Evolutionary conservation across 2,113 vertebrate species (phyloP).

Genomic region (Xiphophorus couchianus): DNA sequence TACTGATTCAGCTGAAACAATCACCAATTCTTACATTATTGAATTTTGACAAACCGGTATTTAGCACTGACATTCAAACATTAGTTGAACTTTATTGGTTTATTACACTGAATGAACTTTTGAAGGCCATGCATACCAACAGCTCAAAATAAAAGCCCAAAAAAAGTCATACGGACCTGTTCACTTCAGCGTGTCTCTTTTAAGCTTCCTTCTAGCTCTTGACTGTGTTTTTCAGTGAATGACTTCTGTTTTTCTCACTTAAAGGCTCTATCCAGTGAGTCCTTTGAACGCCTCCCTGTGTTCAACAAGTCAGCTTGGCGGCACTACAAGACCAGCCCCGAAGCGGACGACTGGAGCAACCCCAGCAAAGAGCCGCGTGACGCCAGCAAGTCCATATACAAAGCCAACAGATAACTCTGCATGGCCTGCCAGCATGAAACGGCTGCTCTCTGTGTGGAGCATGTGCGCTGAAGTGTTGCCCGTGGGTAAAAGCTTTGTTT

Average conservation of each 20-base stretch:
- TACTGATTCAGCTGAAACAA: too few relatives aligned
- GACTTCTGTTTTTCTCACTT: not conserved
- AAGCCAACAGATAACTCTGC: conserved; percentile 87
- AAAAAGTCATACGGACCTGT: too few relatives aligned
- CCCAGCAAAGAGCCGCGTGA: conserved; percentile 95
- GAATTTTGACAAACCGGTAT: too few relatives aligned
- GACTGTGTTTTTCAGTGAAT: not conserved
- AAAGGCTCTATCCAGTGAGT: conserved; percentile 97
- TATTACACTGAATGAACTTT: too few relatives aligned
- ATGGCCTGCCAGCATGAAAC: conserved; percentile 10
- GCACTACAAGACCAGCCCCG: conserved; percentile 94
- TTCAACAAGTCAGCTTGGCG: conserved; percentile 98
- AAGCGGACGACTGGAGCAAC: conserved; percentile 99
- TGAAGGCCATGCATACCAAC: too few relatives aligned
- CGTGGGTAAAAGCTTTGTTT: conserved; percentile 52
- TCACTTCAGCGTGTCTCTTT: too few relatives aligned
- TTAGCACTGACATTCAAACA: too few relatives aligned
- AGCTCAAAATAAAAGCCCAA: too few relatives aligned
- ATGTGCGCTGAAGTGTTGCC: conserved; percentile 56
- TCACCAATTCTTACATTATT: too few relatives aligned
- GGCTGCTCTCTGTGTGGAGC: conserved; percentile 30
- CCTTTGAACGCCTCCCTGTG: conserved; percentile 95
- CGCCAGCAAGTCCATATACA: conserved; percentile 91
- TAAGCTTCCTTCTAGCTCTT: not conserved
- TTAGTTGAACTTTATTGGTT: too few relatives aligned